phyloP scores from a whole-genome alignment of 2,888 invertebrate genomes.

The Synanthedon myopaeformis region DNA sequence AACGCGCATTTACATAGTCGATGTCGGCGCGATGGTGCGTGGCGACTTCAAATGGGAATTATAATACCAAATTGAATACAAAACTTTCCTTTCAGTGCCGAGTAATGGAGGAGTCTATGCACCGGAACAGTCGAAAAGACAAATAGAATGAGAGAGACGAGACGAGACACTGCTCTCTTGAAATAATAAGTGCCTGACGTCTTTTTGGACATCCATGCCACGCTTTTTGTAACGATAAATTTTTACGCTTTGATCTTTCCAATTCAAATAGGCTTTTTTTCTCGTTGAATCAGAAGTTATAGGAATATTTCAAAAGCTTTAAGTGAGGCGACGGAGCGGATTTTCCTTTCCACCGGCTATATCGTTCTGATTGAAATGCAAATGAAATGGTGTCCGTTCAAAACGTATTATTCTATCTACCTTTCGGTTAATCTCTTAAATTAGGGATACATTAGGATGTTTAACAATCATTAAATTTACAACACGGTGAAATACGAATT shows the following conservation, averaged over 20 bases:
- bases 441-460: slow-evolving; percentile 22
- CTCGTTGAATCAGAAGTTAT: slow-evolving; percentile 63
- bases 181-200: slow-evolving; percentile 68
- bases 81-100: slow-evolving; percentile 72
- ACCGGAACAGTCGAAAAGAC: slow-evolving; percentile 70
- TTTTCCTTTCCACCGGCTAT: slow-evolving; percentile 64
- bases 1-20: slow-evolving; percentile 69
- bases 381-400: slow-evolving; percentile 62
- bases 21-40: slow-evolving; percentile 69
- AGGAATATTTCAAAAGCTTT: slow-evolving; percentile 68
- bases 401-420: slow-evolving; percentile 57
- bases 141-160: slow-evolving; percentile 61
- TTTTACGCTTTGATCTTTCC: slow-evolving; percentile 69
- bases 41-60: slow-evolving; percentile 71
- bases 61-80: slow-evolving; percentile 73
- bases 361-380: slow-evolving; percentile 67
- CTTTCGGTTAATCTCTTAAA: slow-evolving; percentile 46
- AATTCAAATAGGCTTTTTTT: slow-evolving; percentile 67
- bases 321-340: slow-evolving; percentile 64
- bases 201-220: slow-evolving; percentile 57
- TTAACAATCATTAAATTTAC: slow-evolving; percentile 10
- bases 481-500: slow-evolving; percentile 1
- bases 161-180: slow-evolving; percentile 61
- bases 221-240: slow-evolving; percentile 62
- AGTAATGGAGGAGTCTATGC: slow-evolving; percentile 71